Base-by-base conservation (phyloP, 53 echinoderm and acorn worm genomes). In the Echinarachnius parma region DNA sequence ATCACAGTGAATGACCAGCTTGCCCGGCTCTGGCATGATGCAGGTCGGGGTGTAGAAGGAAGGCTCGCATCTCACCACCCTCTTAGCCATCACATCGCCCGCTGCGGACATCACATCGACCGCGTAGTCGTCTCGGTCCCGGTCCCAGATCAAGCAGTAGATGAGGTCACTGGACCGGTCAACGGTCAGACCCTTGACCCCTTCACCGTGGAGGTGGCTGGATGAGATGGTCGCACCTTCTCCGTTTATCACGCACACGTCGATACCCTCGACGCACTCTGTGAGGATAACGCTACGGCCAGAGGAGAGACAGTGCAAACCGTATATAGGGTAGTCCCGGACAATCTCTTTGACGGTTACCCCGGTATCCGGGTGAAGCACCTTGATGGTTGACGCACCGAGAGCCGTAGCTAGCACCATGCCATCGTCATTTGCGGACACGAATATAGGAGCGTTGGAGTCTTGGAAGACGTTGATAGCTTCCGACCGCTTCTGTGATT, bases 141-240 rank as follows among this genome's bases (percentile, higher is more conserved):
- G 25, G n/a, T 62, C 36, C 15, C 37, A 62, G 36, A 62, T 39
- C 28, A 65, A 46, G 0, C 34, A 35, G 25, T 22, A 37, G 14
- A 37, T 25, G 4, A 16, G 36, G n/a, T 62, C 37, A 14, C 62
- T 10, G 25, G 62, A 62, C 39, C 44, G 34, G 15, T 62, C 62
- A 4, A 62, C 42, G 15, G 15, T 24, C 35, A 62, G 21, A 21
- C 62, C 36, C 25, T 26, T 34, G 36, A 62, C 11, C 23, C 36
- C 62, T 15, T 62, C 37, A 25, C 34, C 22, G 44, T 62, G 62
- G 23, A 62, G 62, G 36, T 62, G 62, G 22, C 34, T 9, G n/a
- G 39, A 36, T 8, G 62, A 39, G 24, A 37, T 62, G 25, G 37
- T 15, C 35, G 23, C 4, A 23, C 62, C 62, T 1, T 34, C 37